These are phyloP conservation scores for Hepsetus odoe DNA, from an alignment of 2,113 vertebrate species.

Conservation along the genomic window DNA sequence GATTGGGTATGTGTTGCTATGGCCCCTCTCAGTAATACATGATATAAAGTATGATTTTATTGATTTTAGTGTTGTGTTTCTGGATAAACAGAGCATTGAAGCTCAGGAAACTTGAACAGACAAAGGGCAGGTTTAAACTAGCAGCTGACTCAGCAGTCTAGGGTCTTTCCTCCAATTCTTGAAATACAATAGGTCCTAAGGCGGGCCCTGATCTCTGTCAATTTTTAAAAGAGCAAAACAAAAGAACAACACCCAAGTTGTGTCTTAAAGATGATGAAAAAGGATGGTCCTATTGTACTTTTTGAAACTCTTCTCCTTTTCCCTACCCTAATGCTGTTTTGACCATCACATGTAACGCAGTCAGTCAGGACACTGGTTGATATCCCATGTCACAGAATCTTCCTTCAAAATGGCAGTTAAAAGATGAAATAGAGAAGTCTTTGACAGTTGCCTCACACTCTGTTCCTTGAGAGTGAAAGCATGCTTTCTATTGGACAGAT, in stretches of 20 bases:
- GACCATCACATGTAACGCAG: background rate
- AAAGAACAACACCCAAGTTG: slow-evolving; percentile 2
- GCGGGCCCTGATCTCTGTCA: slow-evolving; percentile 3
- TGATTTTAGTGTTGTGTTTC: background rate
- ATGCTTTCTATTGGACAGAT: slow-evolving; percentile 22
- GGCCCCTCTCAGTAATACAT: background rate
- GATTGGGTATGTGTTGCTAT: background rate
- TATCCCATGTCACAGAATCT: background rate
- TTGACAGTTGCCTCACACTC: background rate
- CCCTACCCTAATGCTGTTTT: background rate
- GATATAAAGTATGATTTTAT: background rate
- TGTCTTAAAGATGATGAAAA: background rate
- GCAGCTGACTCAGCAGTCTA: background rate
- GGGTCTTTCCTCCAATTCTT: background rate
- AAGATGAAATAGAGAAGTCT: slow-evolving; percentile 17
- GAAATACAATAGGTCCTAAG: slow-evolving; percentile 30
- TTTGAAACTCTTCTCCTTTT: background rate
- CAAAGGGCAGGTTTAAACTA: slow-evolving; percentile 22
- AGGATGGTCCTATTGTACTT: background rate
- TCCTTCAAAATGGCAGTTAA: slow-evolving; percentile 21
- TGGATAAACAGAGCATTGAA: background rate
- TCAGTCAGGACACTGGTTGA: background rate
- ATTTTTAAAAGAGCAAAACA: slow-evolving; percentile 35
- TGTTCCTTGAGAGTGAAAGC: slow-evolving; percentile 4
- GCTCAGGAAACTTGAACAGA: background rate